Evolutionary conservation across 2,113 vertebrate genomes (phyloP).

Genomic region (Mobula hypostoma): DNA sequence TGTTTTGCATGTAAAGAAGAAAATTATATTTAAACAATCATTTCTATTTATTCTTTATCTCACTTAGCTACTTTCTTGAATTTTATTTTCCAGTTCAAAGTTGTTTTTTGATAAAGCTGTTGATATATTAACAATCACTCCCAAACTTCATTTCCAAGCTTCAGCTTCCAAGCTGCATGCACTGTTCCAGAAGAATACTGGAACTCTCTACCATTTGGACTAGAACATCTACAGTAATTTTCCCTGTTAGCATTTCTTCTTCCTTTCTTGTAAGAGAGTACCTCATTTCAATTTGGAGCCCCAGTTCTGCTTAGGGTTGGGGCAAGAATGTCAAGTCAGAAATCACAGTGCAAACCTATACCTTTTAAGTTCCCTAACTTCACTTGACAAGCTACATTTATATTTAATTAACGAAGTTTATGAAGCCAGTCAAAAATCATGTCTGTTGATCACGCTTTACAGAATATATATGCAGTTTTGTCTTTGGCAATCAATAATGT

Average conservation of each 20-base stretch:
- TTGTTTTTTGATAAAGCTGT: not conserved
- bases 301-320: not conserved
- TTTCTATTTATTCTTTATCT: not conserved
- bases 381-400: not conserved
- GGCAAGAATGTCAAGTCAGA: not conserved
- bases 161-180: not conserved
- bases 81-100: not conserved
- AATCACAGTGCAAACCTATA: not conserved
- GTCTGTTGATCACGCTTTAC: not conserved
- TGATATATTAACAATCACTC: not conserved
- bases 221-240: not conserved
- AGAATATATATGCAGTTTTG: not conserved
- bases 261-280: not conserved
- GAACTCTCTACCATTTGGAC: too few relatives aligned
- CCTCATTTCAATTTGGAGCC: not conserved
- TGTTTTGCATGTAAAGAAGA: conserved; percentile 75
- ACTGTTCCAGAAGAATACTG: not conserved
- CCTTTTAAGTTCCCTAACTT: not conserved
- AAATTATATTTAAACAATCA: conserved; percentile 55
- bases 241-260: not conserved
- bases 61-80: not conserved
- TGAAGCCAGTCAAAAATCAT: not conserved
- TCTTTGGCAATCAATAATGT: not conserved
- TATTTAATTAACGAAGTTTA: not conserved
- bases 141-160: not conserved